Conservation (phyloP, 2,888 invertebrate genomes). For the Torymus tubicola region DNA sequence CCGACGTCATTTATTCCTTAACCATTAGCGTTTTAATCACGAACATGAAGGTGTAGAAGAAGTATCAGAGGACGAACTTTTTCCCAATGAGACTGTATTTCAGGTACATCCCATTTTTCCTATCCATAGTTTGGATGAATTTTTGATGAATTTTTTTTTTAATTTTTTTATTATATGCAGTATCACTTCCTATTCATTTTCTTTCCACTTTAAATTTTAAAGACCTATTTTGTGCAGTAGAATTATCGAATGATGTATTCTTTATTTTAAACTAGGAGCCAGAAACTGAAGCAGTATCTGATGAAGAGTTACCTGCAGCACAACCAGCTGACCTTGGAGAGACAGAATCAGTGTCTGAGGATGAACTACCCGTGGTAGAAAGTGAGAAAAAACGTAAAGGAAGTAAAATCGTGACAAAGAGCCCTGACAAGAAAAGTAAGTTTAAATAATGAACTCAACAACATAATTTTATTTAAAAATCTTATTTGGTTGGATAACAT, state of each 20-base stretch:
- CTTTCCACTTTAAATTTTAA: too few species aligned
- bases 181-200: too few species aligned
- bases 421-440: slow-evolving; percentile 75
- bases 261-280: slow-evolving; percentile 78
- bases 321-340: slow-evolving; percentile 88
- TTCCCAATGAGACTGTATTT: slow-evolving; percentile 60
- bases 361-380: slow-evolving; percentile 83
- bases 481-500: background rate
- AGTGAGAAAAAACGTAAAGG: slow-evolving; percentile 78
- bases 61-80: slow-evolving; percentile 67
- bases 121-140: background rate
- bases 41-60: slow-evolving; percentile 65
- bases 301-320: slow-evolving; percentile 87
- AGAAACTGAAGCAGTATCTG: slow-evolving; percentile 90
- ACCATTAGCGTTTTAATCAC: slow-evolving; percentile 47
- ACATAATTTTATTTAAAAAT: slow-evolving; percentile 9
- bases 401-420: slow-evolving; percentile 74
- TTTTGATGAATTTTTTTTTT: too few species aligned
- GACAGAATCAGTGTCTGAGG: slow-evolving; percentile 91
- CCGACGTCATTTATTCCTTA: slow-evolving; percentile 43
- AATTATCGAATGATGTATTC: background rate
- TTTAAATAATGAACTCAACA: slow-evolving; percentile 72
- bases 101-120: slow-evolving; percentile 61
- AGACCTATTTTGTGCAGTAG: too few species aligned
- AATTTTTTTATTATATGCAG: too few species aligned